A percentile compares a stretch with the other conserved stretches of the same genome.
Evolutionary conservation across 2,888 invertebrate species (phyloP).

Genomic region (Andrena trimmerana): DNA sequence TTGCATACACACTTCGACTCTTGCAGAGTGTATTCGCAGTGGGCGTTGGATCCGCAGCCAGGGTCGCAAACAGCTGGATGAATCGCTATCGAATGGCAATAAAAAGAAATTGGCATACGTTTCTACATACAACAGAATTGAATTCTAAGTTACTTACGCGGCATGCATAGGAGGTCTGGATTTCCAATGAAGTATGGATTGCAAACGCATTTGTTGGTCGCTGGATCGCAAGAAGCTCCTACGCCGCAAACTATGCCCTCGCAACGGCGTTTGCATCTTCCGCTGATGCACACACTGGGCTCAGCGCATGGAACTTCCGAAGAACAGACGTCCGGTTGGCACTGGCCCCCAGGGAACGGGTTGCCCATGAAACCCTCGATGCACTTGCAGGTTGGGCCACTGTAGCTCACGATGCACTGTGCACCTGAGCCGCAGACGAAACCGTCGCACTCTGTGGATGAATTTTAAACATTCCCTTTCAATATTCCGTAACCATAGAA

Average conservation of each 20-base stretch:
- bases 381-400: constrained; percentile 95
- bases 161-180: constrained; percentile 95
- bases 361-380: constrained; percentile 94
- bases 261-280: constrained; percentile 95
- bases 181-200: constrained; percentile 95
- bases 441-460: constrained; percentile 88
- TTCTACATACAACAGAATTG: neutral
- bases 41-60: constrained; percentile 93
- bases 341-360: constrained; percentile 96
- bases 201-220: constrained; percentile 93
- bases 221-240: constrained; percentile 93
- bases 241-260: constrained; percentile 95
- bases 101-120: neutral
- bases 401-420: constrained; percentile 93
- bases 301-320: constrained; percentile 91
- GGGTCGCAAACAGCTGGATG: constrained; percentile 92
- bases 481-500: too few relatives aligned
- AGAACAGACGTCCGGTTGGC: constrained; percentile 93
- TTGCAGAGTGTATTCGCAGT: constrained; percentile 92
- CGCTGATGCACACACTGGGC: constrained; percentile 93
- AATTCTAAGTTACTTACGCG: constrained; percentile 89
- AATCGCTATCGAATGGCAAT: constrained; percentile 87
- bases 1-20: constrained; percentile 93
- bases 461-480: neutral
- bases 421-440: constrained; percentile 93